Percentiles rank a stretch among this genome's conserved stretches.
Evolutionary conservation across 2,888 invertebrate genomes (phyloP).

Genomic region (Chrysomela aeneicollis): DNA sequence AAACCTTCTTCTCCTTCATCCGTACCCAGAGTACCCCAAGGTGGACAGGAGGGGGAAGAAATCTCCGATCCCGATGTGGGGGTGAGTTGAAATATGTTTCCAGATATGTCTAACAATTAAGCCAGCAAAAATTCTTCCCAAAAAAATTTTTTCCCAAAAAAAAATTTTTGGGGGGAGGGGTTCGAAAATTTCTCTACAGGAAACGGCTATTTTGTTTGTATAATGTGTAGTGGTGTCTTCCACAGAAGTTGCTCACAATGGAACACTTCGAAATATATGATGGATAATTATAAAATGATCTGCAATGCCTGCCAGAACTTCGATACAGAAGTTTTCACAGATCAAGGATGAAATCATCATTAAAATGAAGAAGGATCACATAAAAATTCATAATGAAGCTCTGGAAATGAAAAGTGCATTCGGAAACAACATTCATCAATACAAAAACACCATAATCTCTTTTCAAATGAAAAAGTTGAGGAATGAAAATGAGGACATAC

Average conservation of each 20-base stretch:
- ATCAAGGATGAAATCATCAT: constrained; percentile 3
- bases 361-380: neutral
- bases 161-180: too few relatives aligned
- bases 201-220: constrained; percentile 5
- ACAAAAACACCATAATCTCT: neutral
- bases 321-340: neutral
- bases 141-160: too few relatives aligned
- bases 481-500: too few relatives aligned
- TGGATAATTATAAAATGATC: neutral
- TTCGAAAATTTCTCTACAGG: too few relatives aligned
- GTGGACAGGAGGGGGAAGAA: too few relatives aligned
- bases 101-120: too few relatives aligned
- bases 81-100: too few relatives aligned
- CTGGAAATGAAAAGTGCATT: neutral
- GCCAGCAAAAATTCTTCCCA: too few relatives aligned
- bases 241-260: constrained; percentile 1
- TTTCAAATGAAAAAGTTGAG: neutral
- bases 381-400: neutral
- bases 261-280: neutral
- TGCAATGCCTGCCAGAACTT: constrained; percentile 1
- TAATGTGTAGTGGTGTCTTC: neutral
- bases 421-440: neutral
- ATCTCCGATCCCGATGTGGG: too few relatives aligned
- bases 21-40: too few relatives aligned
- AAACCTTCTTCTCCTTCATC: too few relatives aligned